A percentile compares a stretch with the other conserved stretches of the same genome.
These are phyloP conservation scores for Anagyrus pseudococci DNA, from an alignment of 2,888 invertebrate species.

Conservation along the genomic window DNA sequence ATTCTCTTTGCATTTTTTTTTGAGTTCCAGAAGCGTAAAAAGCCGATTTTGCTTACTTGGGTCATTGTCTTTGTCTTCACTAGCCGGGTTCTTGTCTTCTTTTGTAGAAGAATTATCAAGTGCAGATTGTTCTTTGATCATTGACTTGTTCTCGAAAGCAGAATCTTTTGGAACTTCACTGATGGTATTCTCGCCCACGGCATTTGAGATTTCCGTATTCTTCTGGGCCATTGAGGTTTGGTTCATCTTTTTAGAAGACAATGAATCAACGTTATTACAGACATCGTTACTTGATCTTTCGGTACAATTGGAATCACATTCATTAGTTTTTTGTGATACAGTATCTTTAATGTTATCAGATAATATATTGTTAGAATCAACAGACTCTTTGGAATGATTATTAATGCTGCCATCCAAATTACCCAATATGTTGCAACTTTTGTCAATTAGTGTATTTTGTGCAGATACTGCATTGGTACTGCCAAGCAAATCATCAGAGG, in stretches of 20 bases:
- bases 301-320: not conserved
- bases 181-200: not conserved
- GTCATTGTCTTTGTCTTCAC: not conserved
- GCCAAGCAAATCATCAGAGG: too few relatives aligned
- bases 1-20: constrained; percentile 30
- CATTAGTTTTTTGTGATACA: not conserved
- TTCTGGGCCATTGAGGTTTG: not conserved
- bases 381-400: not conserved
- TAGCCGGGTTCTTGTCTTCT: not conserved
- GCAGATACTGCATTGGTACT: too few relatives aligned
- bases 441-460: too few relatives aligned
- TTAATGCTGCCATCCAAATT: too few relatives aligned
- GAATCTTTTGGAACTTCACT: not conserved
- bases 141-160: not conserved
- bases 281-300: not conserved
- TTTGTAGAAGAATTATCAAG: not conserved
- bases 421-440: too few relatives aligned
- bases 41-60: not conserved
- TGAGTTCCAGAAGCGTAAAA: constrained; percentile 19
- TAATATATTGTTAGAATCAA: not conserved
- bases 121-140: not conserved
- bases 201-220: not conserved
- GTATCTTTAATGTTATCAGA: not conserved
- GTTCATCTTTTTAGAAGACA: not conserved
- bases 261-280: not conserved